Conservation (phyloP, 92 coral and sea anemone species). For the Bergia sp. region DNA sequence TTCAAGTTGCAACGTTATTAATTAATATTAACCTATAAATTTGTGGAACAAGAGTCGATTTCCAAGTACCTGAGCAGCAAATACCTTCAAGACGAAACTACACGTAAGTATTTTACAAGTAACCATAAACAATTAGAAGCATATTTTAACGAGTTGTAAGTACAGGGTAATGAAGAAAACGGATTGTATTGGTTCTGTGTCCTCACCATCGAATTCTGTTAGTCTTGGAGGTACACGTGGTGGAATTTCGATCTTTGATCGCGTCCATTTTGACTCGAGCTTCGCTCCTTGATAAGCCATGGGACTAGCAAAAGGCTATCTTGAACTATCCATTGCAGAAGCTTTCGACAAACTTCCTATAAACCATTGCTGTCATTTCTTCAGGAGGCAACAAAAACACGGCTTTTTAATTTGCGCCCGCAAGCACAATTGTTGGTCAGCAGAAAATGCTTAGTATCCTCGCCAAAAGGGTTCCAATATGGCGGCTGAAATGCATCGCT, state of each 20-base stretch:
- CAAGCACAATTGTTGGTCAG: neutral
- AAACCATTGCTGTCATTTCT: neutral
- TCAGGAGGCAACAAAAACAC: constrained; percentile 2
- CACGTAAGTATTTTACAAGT: neutral
- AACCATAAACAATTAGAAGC: neutral
- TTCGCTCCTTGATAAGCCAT: constrained; percentile 56
- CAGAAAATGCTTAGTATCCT: neutral
- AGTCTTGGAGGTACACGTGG: constrained; percentile 70
- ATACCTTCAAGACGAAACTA: neutral
- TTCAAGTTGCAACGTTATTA: too few relatives aligned
- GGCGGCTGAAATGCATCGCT: constrained; percentile 50
- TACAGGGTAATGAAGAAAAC: neutral
- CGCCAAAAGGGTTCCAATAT: constrained; percentile 49
- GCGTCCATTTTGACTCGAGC: constrained; percentile 80
- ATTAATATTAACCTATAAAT: too few relatives aligned
- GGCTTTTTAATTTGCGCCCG: neutral
- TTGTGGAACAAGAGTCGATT: too few relatives aligned
- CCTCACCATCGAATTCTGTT: constrained; percentile 83
- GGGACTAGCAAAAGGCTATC: neutral
- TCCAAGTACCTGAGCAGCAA: neutral
- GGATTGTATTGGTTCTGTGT: neutral
- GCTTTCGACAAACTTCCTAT: neutral
- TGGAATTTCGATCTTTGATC: constrained; percentile 76
- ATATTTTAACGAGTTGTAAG: neutral
- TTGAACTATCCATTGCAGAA: constrained; percentile 13